Evolutionary conservation across 2,797 vertebrate species (phyloP), one percentile per base, ranked within the genome.

Genomic region (Gadopsis marmoratus): DNA sequence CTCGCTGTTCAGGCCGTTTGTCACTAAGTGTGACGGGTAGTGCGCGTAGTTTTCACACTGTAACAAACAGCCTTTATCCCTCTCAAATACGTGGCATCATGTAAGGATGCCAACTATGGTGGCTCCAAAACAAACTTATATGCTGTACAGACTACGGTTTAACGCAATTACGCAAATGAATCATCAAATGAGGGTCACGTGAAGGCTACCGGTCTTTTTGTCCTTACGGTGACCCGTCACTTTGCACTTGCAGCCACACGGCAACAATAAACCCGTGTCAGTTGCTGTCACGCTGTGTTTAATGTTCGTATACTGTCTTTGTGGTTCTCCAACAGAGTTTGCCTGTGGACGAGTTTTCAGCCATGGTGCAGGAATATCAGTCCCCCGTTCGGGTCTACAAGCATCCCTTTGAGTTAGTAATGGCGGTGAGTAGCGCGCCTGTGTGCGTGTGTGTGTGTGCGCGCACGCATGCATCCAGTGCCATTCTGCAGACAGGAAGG

Each of bases 311-410:
- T 17, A 13, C n/a, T 39, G 13, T 76, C 6, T 56, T 0, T 58
- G 31, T 56, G 45, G 0, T 63, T 68, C 2, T 70, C 47, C 5
- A 23, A 39, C 67, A 81, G 70, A 73, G 35, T 59, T 21, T 60
- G 7, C 37, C 31, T 19, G 61, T 37, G 90, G 91, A 79, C 84
- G 77, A 92, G 63, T 71, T 59, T 67, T 67, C 93, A 92, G 75
- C 86, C 81, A 99, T 99, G 98, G 98, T 99, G 90, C 98, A 99
- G 87, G 96, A 99, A 82, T 99, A 99, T 92, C 98, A 99, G 81
- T 99, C 97, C 17, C 98, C 98, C 0, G 97, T 99, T 2, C 91
- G 97, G 95, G 96, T 99, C 88, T 99, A 98, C 90, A 99, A 99
- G 71, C 92, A 96, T 79, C 95, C 97, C 9, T 99, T 99, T 92